Conservation (phyloP, 2,888 invertebrate species). For the Ophioninae sp. region DNA sequence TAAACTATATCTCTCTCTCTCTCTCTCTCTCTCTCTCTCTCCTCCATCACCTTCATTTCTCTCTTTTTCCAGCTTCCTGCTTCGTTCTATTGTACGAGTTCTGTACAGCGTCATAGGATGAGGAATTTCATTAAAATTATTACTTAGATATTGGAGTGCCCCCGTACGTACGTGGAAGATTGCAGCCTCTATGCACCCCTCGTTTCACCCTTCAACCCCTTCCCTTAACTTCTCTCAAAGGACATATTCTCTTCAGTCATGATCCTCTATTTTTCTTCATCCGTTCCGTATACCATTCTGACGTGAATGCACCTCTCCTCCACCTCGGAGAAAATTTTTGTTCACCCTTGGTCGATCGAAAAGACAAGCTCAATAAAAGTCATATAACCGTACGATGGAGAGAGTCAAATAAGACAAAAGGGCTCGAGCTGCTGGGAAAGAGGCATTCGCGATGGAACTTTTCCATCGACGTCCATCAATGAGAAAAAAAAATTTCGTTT, state of each 20-base stretch:
- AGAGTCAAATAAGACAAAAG: neutral
- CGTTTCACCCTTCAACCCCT: neutral
- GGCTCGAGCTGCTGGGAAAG: neutral
- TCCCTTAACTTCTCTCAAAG: neutral
- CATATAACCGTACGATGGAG: neutral
- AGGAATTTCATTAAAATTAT: slow-evolving; percentile 80
- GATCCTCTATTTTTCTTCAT: neutral
- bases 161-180: slow-evolving; percentile 73
- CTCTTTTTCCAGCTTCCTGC: neutral
- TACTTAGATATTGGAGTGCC: slow-evolving; percentile 78
- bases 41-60: slow-evolving; percentile 1
- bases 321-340: neutral
- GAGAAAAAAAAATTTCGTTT: no score
- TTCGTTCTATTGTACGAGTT: slow-evolving; percentile 30
- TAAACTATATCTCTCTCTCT: neutral
- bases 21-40: neutral
- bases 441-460: neutral
- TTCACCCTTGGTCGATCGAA: neutral
- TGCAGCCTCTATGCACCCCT: slow-evolving; percentile 59
- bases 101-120: slow-evolving; percentile 58
- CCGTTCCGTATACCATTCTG: neutral
- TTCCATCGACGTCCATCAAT: neutral
- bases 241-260: neutral
- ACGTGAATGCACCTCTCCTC: neutral
- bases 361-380: neutral